These are phyloP conservation scores for Drosophila fuyamai DNA, from an alignment of 1,140 invertebrate genomes.

Conservation along the genomic window DNA sequence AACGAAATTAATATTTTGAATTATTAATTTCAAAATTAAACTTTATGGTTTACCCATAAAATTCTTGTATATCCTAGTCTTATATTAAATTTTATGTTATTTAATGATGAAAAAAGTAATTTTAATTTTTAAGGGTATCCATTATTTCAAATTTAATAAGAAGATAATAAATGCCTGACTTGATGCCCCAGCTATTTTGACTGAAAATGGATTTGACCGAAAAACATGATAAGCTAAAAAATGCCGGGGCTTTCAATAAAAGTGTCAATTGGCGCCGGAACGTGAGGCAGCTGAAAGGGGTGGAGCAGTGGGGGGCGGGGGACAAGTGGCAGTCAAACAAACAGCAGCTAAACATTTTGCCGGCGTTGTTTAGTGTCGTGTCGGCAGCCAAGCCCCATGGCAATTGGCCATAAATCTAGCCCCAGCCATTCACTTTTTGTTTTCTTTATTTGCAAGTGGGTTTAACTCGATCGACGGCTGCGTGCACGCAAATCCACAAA, in stretches of 20 bases:
- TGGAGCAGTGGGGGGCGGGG: neutral
- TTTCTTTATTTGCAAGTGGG: conserved; percentile 18
- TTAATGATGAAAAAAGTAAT: too few species aligned
- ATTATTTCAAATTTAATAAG: neutral
- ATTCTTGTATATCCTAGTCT: too few species aligned
- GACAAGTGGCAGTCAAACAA: conserved; percentile 39
- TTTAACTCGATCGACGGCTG: conserved; percentile 23
- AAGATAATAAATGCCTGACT: neutral
- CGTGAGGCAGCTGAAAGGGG: neutral
- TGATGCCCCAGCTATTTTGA: conserved; percentile 12
- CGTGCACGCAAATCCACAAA: conserved; percentile 53
- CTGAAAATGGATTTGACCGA: conserved; percentile 26
- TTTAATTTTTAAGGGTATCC: too few species aligned
- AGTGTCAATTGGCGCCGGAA: conserved; percentile 53
- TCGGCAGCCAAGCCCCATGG: conserved; percentile 77
- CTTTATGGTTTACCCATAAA: too few species aligned
- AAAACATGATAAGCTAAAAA: conserved; percentile 49
- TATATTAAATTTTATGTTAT: too few species aligned
- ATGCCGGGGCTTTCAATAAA: conserved; percentile 47
- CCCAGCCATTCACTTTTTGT: conserved; percentile 73
- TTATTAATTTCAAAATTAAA: too few species aligned
- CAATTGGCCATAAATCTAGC: conserved; percentile 76
- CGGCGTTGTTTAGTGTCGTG: conserved; percentile 71
- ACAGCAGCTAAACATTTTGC: conserved; percentile 64
- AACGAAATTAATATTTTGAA: too few species aligned